Percentiles rank a stretch among this genome's conserved stretches.
Conservation (phyloP, 2,797 vertebrate genomes). For the Botia almorhae region DNA sequence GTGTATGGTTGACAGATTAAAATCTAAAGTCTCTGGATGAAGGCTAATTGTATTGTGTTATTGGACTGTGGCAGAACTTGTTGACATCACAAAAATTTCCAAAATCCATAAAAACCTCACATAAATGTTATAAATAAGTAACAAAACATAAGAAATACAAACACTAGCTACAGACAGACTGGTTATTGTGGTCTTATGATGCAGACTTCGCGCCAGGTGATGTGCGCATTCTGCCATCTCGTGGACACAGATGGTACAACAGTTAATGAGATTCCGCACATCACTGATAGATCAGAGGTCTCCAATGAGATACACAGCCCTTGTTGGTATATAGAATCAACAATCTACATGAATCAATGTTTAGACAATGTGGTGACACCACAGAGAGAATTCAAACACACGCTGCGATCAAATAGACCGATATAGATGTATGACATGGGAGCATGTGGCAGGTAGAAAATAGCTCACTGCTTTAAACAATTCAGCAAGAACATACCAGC, state of each 20-base stretch:
- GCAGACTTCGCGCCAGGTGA: neutral
- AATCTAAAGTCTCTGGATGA: neutral
- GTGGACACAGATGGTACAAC: constrained; percentile 7
- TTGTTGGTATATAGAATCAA: neutral
- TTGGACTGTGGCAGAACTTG: neutral
- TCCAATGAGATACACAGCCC: no score
- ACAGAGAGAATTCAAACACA: neutral
- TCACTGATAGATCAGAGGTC: no score
- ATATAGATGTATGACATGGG: constrained; percentile 16
- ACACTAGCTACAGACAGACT: neutral
- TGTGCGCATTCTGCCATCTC: constrained; percentile 34
- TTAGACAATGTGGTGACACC: neutral
- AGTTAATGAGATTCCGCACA: neutral
- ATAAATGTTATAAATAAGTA: neutral
- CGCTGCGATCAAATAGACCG: constrained; percentile 1
- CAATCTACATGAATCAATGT: neutral
- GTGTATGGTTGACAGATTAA: constrained; percentile 11
- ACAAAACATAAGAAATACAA: neutral
- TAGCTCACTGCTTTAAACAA: constrained; percentile 19
- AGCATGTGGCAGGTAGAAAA: constrained; percentile 35
- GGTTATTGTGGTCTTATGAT: neutral
- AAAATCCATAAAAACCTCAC: constrained; percentile 18
- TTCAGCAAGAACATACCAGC: constrained; percentile 22
- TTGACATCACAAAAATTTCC: neutral
- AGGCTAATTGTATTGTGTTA: constrained; percentile 17